These are phyloP conservation scores for Antennarius maculatus DNA, from an alignment of 2,797 vertebrate genomes.

Conservation along the genomic window DNA sequence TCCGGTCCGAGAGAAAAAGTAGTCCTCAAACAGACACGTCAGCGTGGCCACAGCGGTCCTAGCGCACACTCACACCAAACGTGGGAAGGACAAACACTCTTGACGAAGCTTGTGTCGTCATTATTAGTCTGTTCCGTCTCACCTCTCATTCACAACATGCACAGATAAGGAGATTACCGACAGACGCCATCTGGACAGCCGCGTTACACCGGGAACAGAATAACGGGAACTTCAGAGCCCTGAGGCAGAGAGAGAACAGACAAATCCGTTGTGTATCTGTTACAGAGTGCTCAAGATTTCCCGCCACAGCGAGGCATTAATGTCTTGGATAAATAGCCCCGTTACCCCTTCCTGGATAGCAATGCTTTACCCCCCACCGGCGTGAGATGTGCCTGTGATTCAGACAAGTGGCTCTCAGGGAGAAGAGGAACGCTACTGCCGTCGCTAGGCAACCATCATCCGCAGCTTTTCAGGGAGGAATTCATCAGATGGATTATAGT, in stretches of 20 bases:
- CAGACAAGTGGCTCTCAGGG: conserved; percentile 70
- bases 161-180: conserved; percentile 68
- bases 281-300: conserved; percentile 14
- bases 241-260: no score
- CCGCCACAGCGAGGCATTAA: conserved; percentile 31
- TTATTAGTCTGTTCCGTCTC: background rate
- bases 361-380: conserved; percentile 33
- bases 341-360: conserved; percentile 35
- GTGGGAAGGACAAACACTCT: conserved; percentile 38
- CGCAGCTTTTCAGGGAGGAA: conserved; percentile 10
- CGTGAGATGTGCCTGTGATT: conserved; percentile 48
- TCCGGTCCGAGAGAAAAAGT: conserved; percentile 21
- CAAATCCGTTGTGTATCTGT: conserved; percentile 21
- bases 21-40: conserved; percentile 38
- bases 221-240: no score
- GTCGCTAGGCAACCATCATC: conserved; percentile 68
- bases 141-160: conserved; percentile 58
- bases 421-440: conserved; percentile 47
- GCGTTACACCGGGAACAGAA: no score
- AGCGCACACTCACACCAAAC: background rate
- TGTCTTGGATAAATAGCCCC: conserved; percentile 29
- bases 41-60: background rate
- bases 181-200: conserved; percentile 72
- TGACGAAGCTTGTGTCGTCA: conserved; percentile 31
- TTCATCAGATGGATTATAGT: conserved; percentile 2